Conservation (phyloP, 2,888 invertebrate species). For the Thera obeliscata region DNA sequence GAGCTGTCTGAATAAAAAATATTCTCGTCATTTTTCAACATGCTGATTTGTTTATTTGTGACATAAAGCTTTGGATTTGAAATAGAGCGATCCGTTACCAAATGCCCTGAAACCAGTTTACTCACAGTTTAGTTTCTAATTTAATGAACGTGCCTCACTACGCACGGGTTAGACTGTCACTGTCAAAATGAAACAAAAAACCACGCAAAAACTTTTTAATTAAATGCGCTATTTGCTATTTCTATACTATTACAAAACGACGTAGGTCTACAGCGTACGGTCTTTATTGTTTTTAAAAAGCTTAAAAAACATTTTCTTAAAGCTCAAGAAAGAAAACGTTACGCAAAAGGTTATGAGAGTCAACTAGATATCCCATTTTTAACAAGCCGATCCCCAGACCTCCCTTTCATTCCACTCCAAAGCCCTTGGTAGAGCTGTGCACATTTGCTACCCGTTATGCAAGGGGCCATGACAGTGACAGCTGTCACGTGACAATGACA, state of each 20-base stretch:
- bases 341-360: no score
- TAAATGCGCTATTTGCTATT: no score
- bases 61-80: constrained; percentile 1
- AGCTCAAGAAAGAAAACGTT: no score
- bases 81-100: constrained; percentile 1
- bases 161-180: no score
- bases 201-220: no score
- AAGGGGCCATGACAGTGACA: constrained; percentile 61
- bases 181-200: neutral
- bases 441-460: constrained; percentile 51
- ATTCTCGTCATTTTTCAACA: constrained; percentile 17
- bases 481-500: constrained; percentile 62
- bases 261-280: no score
- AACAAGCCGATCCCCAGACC: constrained; percentile 23
- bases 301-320: no score
- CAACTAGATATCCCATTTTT: constrained; percentile 4
- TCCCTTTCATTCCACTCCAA: constrained; percentile 31
- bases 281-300: no score
- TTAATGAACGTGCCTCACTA: neutral
- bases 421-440: constrained; percentile 38
- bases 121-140: neutral
- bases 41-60: constrained; percentile 14
- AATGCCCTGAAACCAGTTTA: neutral
- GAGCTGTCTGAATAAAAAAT: constrained; percentile 11
- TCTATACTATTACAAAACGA: no score